Base-by-base conservation (phyloP, 1,140 invertebrate species). In the Psilanteris sp. region DNA sequence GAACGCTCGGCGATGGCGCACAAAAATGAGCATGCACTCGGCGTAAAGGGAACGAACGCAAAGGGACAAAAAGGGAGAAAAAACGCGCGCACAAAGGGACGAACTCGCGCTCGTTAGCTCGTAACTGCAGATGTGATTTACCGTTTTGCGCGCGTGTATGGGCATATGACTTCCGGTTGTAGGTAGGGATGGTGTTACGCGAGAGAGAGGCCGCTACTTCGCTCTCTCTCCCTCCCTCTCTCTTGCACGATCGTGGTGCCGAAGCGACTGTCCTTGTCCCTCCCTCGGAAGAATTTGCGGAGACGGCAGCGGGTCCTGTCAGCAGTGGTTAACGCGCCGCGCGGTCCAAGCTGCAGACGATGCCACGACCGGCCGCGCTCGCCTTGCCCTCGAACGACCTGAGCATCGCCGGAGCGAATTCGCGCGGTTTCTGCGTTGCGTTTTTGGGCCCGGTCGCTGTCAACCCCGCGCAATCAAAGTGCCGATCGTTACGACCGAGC, bases 111-210 rank as follows among this genome's bases (percentile, higher is more conserved):
- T 62, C 61, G 64, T 76, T 71, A 68, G 66, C 43, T 67, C 57
- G 46, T 48, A 64, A 67, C 62, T 50, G 54, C 31, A 77, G 68
- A 72, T 74, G 68, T 55, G 78, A 87, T 81, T 88, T 87, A 88
- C 87, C 86, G 87, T 85, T 87, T 85, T 87, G 68, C 84, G 84
- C 78, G 87, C 77, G 85, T 86, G 83, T 80, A 85, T 83, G 83
- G 85, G 86, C 87, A 88, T 88, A 87, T 87, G 87, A 87, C 79
- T 87, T 87, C 81, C 81, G 84, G 75, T 84, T 66, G 52, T 46
- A 54, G 43, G 57, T 57, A 76, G 59, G 59, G 54, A 39, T 48
- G 59, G 27, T 41, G 55, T 37, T 64, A 46, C 37, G 24, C 16
- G 52, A 70, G 57, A 36, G 71, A 75, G 64, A 70, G 72, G 36